Percentiles rank a stretch among this genome's conserved stretches.
Evolutionary conservation across 2,888 invertebrate genomes (phyloP).

Genomic region (Trachelus iudaicus): DNA sequence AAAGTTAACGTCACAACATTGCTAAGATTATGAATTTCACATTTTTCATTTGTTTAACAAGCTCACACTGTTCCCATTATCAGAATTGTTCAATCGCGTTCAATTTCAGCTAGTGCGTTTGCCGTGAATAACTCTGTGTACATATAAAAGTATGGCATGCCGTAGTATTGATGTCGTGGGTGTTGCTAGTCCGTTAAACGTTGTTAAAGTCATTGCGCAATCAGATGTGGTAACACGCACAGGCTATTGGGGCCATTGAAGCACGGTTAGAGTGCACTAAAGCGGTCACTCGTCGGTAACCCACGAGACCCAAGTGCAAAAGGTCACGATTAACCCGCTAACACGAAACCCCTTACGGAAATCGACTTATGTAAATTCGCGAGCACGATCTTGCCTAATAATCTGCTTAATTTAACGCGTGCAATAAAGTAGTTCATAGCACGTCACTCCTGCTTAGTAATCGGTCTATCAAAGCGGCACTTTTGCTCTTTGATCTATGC

Average conservation of each 20-base stretch:
- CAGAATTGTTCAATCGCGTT: no score
- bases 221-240: conserved; percentile 13
- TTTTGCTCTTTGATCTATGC: not conserved
- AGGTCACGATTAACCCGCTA: not conserved
- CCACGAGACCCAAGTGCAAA: not conserved
- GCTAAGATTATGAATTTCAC: no score
- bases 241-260: not conserved
- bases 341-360: not conserved
- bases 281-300: not conserved
- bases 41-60: no score
- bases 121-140: no score
- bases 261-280: not conserved
- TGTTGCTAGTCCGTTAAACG: conserved; percentile 1
- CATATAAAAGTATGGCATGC: no score
- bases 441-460: not conserved
- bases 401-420: not conserved
- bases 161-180: not conserved
- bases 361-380: not conserved
- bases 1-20: no score
- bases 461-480: not conserved
- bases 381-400: not conserved
- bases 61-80: no score
- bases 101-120: no score
- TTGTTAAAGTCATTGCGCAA: conserved; percentile 13
- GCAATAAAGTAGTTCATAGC: not conserved